A percentile compares a stretch with the other conserved stretches of the same genome.
phyloP scores from a whole-genome alignment of 2,113 vertebrate genomes.

The Glaucomys volans region DNA sequence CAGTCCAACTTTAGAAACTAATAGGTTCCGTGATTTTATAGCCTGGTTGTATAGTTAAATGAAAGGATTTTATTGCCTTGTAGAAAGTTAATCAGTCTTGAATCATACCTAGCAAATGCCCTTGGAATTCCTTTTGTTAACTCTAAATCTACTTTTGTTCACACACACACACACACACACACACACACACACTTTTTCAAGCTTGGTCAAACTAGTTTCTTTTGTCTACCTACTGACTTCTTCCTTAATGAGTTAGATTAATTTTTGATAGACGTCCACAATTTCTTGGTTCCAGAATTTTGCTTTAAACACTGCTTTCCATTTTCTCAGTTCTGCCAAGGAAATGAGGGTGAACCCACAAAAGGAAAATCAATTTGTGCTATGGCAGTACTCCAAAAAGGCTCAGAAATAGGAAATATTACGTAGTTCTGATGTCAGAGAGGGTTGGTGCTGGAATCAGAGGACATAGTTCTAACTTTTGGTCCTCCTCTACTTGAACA shows the following conservation, averaged over 20 bases:
- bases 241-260: slow-evolving; percentile 35
- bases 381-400: not conserved
- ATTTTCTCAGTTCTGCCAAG: slow-evolving; percentile 36
- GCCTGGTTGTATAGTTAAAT: not conserved
- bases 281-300: slow-evolving; percentile 18
- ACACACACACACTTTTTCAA: not conserved
- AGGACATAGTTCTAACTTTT: not conserved
- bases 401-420: not conserved
- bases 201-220: not conserved
- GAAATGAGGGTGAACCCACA: not conserved
- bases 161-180: not conserved
- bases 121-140: slow-evolving; percentile 56
- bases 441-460: not conserved
- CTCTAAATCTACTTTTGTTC: not conserved
- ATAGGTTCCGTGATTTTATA: slow-evolving; percentile 37
- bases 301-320: not conserved
- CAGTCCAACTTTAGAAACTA: slow-evolving; percentile 60
- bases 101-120: slow-evolving; percentile 24
- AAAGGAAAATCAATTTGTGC: not conserved
- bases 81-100: slow-evolving; percentile 49
- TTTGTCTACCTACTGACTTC: not conserved
- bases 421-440: not conserved
- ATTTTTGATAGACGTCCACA: slow-evolving; percentile 30
- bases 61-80: slow-evolving; percentile 53
- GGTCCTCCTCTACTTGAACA: not conserved